A percentile compares a stretch with the other conserved stretches of the same genome.
Evolutionary conservation across 2,113 vertebrate species (phyloP).

Genomic region (Rhadina sibilatrix): DNA sequence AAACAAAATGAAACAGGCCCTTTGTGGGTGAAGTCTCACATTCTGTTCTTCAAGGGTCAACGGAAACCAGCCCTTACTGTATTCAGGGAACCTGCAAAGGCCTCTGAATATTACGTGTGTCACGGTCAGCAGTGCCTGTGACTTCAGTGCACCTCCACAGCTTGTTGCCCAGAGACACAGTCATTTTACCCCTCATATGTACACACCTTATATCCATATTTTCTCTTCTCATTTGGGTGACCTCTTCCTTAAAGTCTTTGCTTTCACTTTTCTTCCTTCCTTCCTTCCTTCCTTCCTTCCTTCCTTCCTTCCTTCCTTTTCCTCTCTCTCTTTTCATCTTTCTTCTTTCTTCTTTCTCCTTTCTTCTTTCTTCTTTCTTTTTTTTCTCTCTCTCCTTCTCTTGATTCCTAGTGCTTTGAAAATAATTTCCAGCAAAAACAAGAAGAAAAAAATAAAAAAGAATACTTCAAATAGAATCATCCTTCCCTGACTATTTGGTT

Average conservation of each 20-base stretch:
- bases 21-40: not conserved
- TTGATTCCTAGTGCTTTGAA: not conserved
- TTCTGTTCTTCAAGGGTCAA: not conserved
- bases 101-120: not conserved
- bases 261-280: not conserved
- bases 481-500: not conserved
- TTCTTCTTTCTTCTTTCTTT: not conserved
- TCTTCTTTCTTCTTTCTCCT: accelerated
- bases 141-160: not conserved
- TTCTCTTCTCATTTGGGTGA: not conserved
- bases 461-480: not conserved
- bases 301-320: not conserved
- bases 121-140: accelerated
- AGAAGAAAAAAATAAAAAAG: not conserved
- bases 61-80: not conserved
- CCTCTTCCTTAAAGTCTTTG: not conserved
- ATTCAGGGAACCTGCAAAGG: not conserved
- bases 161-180: not conserved
- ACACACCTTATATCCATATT: not conserved
- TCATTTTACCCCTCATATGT: not conserved
- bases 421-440: not conserved
- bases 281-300: not conserved
- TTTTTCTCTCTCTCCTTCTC: not conserved
- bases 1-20: not conserved
- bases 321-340: too few relatives aligned